phyloP scores from a whole-genome alignment of 2,797 vertebrate genomes.

The Tachyglossus aculeatus region DNA sequence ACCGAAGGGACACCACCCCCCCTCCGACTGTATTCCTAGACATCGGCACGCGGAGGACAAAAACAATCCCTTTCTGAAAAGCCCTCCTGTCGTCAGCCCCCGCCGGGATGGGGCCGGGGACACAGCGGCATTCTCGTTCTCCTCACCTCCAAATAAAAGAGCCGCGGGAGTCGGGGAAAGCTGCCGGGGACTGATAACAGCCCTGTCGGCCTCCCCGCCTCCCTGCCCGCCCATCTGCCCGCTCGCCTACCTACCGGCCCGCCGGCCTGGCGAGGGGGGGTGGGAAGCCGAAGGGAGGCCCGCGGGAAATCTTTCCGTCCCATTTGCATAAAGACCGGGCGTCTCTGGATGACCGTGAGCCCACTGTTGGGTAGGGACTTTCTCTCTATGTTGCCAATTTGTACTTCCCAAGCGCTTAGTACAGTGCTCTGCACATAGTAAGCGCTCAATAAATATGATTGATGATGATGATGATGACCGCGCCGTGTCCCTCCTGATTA shows the following conservation, averaged over 20 bases:
- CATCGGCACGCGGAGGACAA: too few relatives aligned
- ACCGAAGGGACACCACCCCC: too few relatives aligned
- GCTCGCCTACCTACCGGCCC: neutral
- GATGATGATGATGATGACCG: too few relatives aligned
- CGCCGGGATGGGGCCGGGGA: neutral
- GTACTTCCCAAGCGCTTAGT: too few relatives aligned
- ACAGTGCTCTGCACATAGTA: too few relatives aligned
- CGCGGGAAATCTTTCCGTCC: neutral
- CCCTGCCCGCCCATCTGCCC: too few relatives aligned
- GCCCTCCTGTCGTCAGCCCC: neutral
- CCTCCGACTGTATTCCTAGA: too few relatives aligned
- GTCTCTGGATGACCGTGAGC: neutral
- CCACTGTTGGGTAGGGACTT: too few relatives aligned
- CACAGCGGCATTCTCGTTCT: slow-evolving; percentile 55
- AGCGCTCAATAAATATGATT: too few relatives aligned
- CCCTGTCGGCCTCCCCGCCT: slow-evolving; percentile 39
- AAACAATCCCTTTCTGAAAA: neutral
- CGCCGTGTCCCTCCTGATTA: too few relatives aligned
- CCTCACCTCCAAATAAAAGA: slow-evolving; percentile 65
- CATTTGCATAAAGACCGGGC: slow-evolving; percentile 31
- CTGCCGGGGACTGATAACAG: slow-evolving; percentile 64
- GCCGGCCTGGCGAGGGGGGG: neutral
- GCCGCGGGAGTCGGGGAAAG: slow-evolving; percentile 44
- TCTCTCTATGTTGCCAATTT: too few relatives aligned
- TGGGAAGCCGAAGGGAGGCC: neutral